These are phyloP conservation scores for Helarctos malayanus DNA, from an alignment of 2,797 vertebrate species.

Conservation along the genomic window DNA sequence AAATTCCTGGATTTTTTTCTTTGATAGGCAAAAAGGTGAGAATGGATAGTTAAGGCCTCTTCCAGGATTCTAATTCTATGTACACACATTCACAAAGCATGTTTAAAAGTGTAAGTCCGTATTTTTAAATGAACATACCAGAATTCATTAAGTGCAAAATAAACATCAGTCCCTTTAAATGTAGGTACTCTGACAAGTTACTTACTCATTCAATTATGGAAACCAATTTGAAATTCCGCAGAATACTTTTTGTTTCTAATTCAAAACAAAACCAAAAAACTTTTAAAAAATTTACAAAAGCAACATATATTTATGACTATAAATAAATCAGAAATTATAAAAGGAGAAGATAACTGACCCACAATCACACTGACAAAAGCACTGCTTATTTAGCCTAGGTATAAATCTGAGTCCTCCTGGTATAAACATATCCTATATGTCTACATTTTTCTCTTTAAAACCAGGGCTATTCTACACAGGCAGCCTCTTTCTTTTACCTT, in stretches of 20 bases:
- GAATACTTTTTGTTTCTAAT: conserved; percentile 46
- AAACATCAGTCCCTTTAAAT: background rate
- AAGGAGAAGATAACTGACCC: background rate
- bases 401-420: background rate
- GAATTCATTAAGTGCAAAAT: conserved; percentile 44
- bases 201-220: conserved; percentile 26
- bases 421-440: conserved; percentile 1
- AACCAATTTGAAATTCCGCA: conserved; percentile 36
- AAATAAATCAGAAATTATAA: conserved; percentile 54
- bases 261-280: conserved; percentile 24
- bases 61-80: background rate
- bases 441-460: conserved; percentile 24
- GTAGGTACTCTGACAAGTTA: conserved; percentile 29
- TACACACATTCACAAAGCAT: background rate
- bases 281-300: conserved; percentile 55
- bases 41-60: background rate
- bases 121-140: background rate
- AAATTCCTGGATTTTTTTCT: background rate
- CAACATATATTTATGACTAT: conserved; percentile 52
- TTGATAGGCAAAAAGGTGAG: conserved; percentile 16
- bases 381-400: background rate
- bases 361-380: background rate
- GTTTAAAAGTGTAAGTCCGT: background rate
- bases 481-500: conserved; percentile 2
- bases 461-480: background rate